A percentile compares a stretch with the other conserved stretches of the same genome.
Evolutionary conservation across 2,113 vertebrate genomes (phyloP).

Genomic region (Menidia beryllina): DNA sequence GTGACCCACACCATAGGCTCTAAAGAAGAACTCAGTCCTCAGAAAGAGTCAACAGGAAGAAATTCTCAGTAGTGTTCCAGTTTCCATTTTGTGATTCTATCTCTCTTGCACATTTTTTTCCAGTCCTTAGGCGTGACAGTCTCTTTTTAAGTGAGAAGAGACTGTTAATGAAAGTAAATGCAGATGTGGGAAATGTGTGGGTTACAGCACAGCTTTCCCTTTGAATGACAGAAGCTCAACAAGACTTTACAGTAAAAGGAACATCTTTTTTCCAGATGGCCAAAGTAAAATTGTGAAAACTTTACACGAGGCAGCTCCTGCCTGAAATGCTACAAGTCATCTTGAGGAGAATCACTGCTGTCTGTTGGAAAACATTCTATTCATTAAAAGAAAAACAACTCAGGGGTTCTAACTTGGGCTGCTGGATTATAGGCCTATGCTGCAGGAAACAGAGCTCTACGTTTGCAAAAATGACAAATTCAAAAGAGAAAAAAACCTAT

Average conservation of each 20-base stretch:
- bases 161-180: slow-evolving; percentile 64
- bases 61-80: slow-evolving; percentile 29
- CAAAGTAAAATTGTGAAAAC: slow-evolving; percentile 41
- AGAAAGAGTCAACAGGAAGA: slow-evolving; percentile 13
- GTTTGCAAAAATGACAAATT: slow-evolving; percentile 63
- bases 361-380: slow-evolving; percentile 42
- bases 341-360: slow-evolving; percentile 47
- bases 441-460: slow-evolving; percentile 45
- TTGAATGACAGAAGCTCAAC: slow-evolving; percentile 64
- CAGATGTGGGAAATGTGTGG: slow-evolving; percentile 59
- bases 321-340: slow-evolving; percentile 38
- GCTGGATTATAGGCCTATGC: slow-evolving; percentile 46
- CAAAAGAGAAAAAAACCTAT: slow-evolving; percentile 62
- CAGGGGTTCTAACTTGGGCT: slow-evolving; percentile 35
- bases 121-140: slow-evolving; percentile 40
- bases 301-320: slow-evolving; percentile 30
- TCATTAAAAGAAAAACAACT: slow-evolving; percentile 28
- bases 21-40: slow-evolving; percentile 26
- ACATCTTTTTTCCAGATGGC: slow-evolving; percentile 69
- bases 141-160: slow-evolving; percentile 51
- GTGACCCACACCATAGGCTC: no score
- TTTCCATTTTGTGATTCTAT: slow-evolving; percentile 12
- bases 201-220: slow-evolving; percentile 46
- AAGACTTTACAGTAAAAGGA: slow-evolving; percentile 58
- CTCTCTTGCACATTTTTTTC: slow-evolving; percentile 35